These are phyloP conservation scores for Astropecten irregularis DNA, from an alignment of 53 echinoderm and acorn worm species.

Conservation along the genomic window DNA sequence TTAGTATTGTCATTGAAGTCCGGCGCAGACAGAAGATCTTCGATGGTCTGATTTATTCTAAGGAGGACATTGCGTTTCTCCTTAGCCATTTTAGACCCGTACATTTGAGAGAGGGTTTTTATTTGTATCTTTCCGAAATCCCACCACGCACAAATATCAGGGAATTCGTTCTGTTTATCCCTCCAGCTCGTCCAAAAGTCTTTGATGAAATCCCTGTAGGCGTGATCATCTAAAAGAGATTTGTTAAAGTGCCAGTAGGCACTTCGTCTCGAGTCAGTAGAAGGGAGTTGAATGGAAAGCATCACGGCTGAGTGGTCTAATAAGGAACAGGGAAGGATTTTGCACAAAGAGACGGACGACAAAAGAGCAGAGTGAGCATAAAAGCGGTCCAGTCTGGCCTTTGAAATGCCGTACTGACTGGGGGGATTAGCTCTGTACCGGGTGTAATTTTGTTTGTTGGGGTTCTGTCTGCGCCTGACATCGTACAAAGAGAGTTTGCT, in stretches of 20 bases:
- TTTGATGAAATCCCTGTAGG: neutral
- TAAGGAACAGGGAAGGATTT: neutral
- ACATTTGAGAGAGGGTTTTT: neutral
- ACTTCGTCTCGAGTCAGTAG: neutral
- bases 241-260: constrained; percentile 33
- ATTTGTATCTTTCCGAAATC: constrained; percentile 31
- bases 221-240: constrained; percentile 9
- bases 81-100: neutral
- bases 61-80: neutral
- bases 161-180: neutral
- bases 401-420: neutral
- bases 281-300: neutral
- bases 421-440: neutral
- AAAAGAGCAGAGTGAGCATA: neutral
- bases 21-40: constrained; percentile 21
- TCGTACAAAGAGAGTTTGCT: neutral
- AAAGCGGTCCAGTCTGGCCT: constrained; percentile 10
- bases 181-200: constrained; percentile 33
- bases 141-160: constrained; percentile 23
- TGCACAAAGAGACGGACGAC: neutral
- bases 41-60: neutral
- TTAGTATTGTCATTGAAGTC: neutral
- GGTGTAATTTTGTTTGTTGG: neutral
- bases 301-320: constrained; percentile 11
- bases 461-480: constrained; percentile 23